These are phyloP conservation scores for Salticus scenicus DNA, from an alignment of 2,888 invertebrate genomes.

Conservation along the genomic window DNA sequence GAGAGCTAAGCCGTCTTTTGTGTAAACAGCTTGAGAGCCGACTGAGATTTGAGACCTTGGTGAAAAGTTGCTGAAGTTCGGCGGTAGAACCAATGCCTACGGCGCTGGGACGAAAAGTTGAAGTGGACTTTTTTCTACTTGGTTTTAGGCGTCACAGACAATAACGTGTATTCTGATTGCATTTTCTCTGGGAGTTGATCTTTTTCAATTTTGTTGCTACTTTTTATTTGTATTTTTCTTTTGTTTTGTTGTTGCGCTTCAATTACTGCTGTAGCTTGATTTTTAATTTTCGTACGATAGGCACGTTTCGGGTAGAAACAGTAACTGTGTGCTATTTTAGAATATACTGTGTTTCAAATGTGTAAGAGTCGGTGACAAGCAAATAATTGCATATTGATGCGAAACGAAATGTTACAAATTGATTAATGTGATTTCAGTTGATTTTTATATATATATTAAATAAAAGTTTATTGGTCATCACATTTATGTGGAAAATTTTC, in stretches of 20 bases:
- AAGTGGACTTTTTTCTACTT: neutral
- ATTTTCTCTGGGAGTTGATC: neutral
- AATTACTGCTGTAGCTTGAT: conserved; percentile 3
- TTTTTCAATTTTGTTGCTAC: neutral
- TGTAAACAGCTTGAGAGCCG: conserved; percentile 15
- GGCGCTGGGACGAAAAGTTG: neutral
- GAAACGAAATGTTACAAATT: too few species aligned
- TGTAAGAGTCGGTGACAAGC: too few species aligned
- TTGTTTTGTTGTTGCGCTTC: neutral
- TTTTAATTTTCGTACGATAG: neutral
- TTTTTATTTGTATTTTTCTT: neutral
- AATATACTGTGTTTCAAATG: too few species aligned
- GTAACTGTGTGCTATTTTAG: too few species aligned
- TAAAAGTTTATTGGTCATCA: too few species aligned
- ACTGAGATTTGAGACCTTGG: conserved; percentile 19
- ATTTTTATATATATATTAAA: too few species aligned
- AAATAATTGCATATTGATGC: too few species aligned
- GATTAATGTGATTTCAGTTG: too few species aligned
- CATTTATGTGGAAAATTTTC: too few species aligned
- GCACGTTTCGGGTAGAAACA: too few species aligned
- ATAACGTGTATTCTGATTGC: neutral
- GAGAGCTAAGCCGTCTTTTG: neutral
- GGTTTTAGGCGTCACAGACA: neutral
- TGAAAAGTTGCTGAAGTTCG: neutral
- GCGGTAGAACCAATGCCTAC: neutral